Base-by-base conservation (phyloP, 2,797 vertebrate species). In the Crenichthys baileyi region DNA sequence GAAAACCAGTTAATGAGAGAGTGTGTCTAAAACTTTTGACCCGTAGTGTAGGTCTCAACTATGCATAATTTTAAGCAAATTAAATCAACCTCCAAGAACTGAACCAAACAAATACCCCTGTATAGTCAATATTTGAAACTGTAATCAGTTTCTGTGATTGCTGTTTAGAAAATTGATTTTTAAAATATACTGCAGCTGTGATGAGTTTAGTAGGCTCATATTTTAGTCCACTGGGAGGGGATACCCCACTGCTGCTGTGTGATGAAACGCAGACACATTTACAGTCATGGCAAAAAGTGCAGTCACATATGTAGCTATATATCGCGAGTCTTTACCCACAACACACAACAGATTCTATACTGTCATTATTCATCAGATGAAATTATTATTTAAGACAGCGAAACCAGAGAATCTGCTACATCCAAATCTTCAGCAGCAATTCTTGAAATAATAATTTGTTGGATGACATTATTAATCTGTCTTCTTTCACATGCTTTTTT, bases 71-170 rank as follows among this genome's bases (percentile, higher is more conserved):
- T 70, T 77, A 4, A 76, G 20, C 5, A 48, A 48, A 44, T 53
- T 29, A 76, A 36, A 48, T 63, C 67, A 79, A 75, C 63, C 7
- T 83, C 50, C 51, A 58, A 20, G 63, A 76, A 72, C 70, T 72
- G 18, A 29, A 70, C 50, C 55, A 13, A 75, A 84, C 79, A 79
- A 77, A 77, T 41, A 80, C 60, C 39, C 4, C 39, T 46, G 36
- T 50, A 77, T 24, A 73, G 78, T 78, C 81, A 70, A 78, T 82
- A 39, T 67, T 58, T 18, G 4, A n/a, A 46, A 77, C 79, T 67
- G 46, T 60, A 80, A 81, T 82, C 58, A 72, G 74, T 79, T 55
- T 48, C 11, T 60, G n/a, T 41, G 9, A 76, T 86, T 31, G 81
- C 53, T 44, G 83, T 31, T 7, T 58, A 9, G n/a, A 22, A 75